Percentiles rank a stretch among this genome's conserved stretches.
Conservation (phyloP, 1,140 invertebrate species). For the Piezodorus guildinii region DNA sequence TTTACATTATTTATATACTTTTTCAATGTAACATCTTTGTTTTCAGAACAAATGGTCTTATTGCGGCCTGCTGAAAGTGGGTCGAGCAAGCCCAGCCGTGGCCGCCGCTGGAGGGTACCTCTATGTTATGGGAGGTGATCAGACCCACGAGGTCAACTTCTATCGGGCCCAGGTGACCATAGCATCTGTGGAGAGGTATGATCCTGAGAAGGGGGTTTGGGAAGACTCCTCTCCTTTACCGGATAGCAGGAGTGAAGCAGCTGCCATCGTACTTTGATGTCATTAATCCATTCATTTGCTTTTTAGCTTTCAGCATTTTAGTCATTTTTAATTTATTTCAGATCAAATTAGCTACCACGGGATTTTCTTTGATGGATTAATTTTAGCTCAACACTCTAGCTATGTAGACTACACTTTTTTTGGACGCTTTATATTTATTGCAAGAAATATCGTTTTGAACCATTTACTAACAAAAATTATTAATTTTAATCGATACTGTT, state of each 20-base stretch:
- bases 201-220: constrained; percentile 68
- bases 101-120: constrained; percentile 68
- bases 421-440: too few species aligned
- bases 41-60: constrained; percentile 63
- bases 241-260: constrained; percentile 70
- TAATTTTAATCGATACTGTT: too few species aligned
- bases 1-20: too few species aligned
- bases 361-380: too few species aligned
- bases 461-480: too few species aligned
- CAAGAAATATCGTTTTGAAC: too few species aligned
- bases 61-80: constrained; percentile 58
- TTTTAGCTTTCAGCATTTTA: not conserved
- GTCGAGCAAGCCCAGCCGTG: constrained; percentile 70
- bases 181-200: constrained; percentile 66
- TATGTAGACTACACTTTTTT: too few species aligned
- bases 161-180: constrained; percentile 72
- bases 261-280: constrained; percentile 46
- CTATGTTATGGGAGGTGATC: constrained; percentile 67
- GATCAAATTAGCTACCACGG: too few species aligned
- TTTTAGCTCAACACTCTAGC: too few species aligned
- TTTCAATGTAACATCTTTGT: constrained; percentile 7
- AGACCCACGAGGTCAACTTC: constrained; percentile 59
- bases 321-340: too few species aligned
- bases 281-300: not conserved
- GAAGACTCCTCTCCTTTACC: constrained; percentile 60